phyloP scores from a whole-genome alignment of 2,797 vertebrate species.

The Dendrocincla fuliginosa region DNA sequence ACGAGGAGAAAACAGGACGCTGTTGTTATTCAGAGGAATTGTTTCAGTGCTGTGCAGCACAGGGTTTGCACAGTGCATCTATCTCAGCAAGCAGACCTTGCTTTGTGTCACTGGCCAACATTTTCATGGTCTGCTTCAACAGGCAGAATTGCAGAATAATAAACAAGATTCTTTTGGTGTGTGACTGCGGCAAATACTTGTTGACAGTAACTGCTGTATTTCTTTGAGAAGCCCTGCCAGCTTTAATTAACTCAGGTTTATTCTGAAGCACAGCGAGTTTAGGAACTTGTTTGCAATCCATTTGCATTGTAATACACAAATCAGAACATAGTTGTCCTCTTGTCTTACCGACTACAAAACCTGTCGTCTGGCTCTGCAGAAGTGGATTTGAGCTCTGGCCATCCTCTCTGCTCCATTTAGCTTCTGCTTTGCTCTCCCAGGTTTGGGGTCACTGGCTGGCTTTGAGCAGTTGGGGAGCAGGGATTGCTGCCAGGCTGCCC shows the following conservation, averaged over 20 bases:
- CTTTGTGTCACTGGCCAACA: background rate
- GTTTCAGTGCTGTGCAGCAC: background rate
- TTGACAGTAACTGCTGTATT: background rate
- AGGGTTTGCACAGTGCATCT: background rate
- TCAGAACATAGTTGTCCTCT: background rate
- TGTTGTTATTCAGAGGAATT: background rate
- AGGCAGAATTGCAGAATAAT: background rate
- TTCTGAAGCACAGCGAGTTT: background rate
- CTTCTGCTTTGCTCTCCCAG: background rate
- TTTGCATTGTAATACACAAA: background rate
- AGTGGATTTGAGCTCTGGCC: background rate
- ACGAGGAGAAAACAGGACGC: fast-evolving
- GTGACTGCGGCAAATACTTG: background rate
- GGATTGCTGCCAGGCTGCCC: background rate
- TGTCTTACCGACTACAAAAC: background rate
- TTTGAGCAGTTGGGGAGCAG: background rate
- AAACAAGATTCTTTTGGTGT: background rate
- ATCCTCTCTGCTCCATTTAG: constrained; percentile 12
- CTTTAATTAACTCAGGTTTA: constrained; percentile 36
- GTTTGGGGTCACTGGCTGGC: background rate
- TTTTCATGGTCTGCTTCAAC: background rate
- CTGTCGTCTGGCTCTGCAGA: background rate
- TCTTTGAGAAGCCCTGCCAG: constrained; percentile 27
- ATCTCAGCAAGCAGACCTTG: background rate
- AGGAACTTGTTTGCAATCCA: constrained; percentile 15